Evolutionary conservation across 2,888 invertebrate species (phyloP).

Genomic region (Globia sparganii): DNA sequence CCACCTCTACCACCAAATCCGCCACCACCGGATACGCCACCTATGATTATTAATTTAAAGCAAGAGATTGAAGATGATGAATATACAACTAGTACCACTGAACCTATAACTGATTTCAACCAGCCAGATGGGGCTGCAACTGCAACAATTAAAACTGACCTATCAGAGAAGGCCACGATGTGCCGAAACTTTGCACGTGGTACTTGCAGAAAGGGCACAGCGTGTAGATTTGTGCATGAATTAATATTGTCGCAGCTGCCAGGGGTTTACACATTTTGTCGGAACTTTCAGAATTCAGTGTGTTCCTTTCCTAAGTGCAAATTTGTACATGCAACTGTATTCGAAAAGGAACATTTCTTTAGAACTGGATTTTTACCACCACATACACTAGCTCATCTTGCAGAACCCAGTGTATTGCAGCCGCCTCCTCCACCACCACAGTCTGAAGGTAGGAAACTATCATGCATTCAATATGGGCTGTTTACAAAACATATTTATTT

Average conservation of each 20-base stretch:
- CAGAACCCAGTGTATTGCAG: slow-evolving; percentile 59
- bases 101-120: slow-evolving; percentile 18
- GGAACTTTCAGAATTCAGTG: slow-evolving; percentile 78
- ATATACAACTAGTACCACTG: slow-evolving; percentile 35
- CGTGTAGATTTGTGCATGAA: slow-evolving; percentile 78
- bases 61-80: slow-evolving; percentile 73
- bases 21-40: slow-evolving; percentile 72
- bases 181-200: slow-evolving; percentile 82
- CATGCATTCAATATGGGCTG: background rate
- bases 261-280: slow-evolving; percentile 81
- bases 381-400: slow-evolving; percentile 75
- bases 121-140: background rate
- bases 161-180: slow-evolving; percentile 64
- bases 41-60: slow-evolving; percentile 66
- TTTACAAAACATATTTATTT: background rate
- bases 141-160: slow-evolving; percentile 36
- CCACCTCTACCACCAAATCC: slow-evolving; percentile 77
- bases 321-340: slow-evolving; percentile 82
- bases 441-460: slow-evolving; percentile 66
- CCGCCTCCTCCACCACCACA: slow-evolving; percentile 70
- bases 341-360: slow-evolving; percentile 80
- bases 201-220: slow-evolving; percentile 74
- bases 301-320: slow-evolving; percentile 78
- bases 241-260: slow-evolving; percentile 75
- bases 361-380: slow-evolving; percentile 78